Evolutionary conservation across 2,113 vertebrate species (phyloP), one percentile per base, ranked within the genome.

Genomic region (Callionymus lyra): DNA sequence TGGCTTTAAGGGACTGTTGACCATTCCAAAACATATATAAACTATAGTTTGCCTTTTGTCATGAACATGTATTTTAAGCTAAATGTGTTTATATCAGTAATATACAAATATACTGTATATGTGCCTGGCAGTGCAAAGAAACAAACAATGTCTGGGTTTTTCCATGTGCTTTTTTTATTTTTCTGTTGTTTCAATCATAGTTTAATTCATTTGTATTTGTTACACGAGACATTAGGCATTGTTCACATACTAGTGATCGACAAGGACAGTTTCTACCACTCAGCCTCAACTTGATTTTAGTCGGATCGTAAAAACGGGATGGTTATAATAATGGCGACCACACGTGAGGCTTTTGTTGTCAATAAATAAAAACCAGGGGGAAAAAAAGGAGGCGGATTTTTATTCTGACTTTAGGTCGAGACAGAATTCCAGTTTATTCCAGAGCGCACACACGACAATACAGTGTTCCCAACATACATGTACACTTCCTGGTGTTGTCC

Each of bases 161-260:
- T 73, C 74, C 76, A 76, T 82, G 80, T 84, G 83, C 73, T 82
- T 81, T 79, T 34, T 41, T 82, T 79, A 68, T 79, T 84, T 77
- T 79, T 80, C 67, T 76, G 64, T 77, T 50, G 68, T 81, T 84
- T 86, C 77, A 79, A 79, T 84, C 77, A 80, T 80, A 82, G 77
- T 87, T 87, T 70, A 79, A 74, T 83, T 84, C 62, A 68, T 77
- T 27, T 82, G 65, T 72, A 80, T 81, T 82, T 80, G 74, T 84
- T 84, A 80, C 83, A 85, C 83, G 78, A 84, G 74, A 85, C 77
- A 76, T 79, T 82, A 85, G 80, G 83, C 77, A 79, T 80, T 75
- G 70, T 80, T 82, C 80, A 85, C 79, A 71, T 77, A 85, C 78
- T 82, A 81, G 80, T 84, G 83, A 80, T 84, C 78, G 77, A 84